A percentile compares a stretch with the other conserved stretches of the same genome.
phyloP scores from a whole-genome alignment of 1,140 invertebrate species.

The Orchesella cincta region DNA sequence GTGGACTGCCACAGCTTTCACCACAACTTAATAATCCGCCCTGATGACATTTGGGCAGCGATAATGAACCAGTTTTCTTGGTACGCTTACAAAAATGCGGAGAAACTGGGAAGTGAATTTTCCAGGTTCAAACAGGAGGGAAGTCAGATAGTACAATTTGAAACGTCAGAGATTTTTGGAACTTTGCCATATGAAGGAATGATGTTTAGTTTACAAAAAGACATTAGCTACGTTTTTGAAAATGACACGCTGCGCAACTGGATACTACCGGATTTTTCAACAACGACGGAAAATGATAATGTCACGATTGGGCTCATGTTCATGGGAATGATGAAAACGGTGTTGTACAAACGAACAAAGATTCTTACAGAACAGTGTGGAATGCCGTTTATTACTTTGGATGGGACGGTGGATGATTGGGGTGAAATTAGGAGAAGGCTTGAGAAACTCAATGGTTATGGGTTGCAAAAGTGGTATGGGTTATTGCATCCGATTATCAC shows the following conservation, averaged over 20 bases:
- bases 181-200: too few relatives aligned
- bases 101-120: constrained; percentile 36
- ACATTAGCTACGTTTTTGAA: too few relatives aligned
- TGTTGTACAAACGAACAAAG: too few relatives aligned
- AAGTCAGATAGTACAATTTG: too few relatives aligned
- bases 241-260: too few relatives aligned
- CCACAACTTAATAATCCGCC: constrained; percentile 36
- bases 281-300: too few relatives aligned
- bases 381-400: constrained; percentile 34
- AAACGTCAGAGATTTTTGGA: too few relatives aligned
- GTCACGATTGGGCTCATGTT: too few relatives aligned
- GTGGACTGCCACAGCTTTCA: constrained; percentile 28
- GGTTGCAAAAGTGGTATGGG: constrained; percentile 17
- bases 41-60: constrained; percentile 40
- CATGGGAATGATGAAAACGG: too few relatives aligned
- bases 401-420: constrained; percentile 38
- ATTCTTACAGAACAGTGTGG: too few relatives aligned
- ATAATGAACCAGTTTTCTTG: constrained; percentile 43
- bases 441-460: constrained; percentile 29
- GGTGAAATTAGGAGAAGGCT: constrained; percentile 23
- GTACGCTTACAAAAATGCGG: constrained; percentile 35
- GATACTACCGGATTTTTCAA: too few relatives aligned
- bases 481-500: constrained; percentile 34
- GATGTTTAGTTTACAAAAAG: too few relatives aligned
- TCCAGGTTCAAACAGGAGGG: constrained; percentile 42